Evolutionary conservation across 2,797 vertebrate genomes (phyloP).

Genomic region (Erethizon dorsatum): DNA sequence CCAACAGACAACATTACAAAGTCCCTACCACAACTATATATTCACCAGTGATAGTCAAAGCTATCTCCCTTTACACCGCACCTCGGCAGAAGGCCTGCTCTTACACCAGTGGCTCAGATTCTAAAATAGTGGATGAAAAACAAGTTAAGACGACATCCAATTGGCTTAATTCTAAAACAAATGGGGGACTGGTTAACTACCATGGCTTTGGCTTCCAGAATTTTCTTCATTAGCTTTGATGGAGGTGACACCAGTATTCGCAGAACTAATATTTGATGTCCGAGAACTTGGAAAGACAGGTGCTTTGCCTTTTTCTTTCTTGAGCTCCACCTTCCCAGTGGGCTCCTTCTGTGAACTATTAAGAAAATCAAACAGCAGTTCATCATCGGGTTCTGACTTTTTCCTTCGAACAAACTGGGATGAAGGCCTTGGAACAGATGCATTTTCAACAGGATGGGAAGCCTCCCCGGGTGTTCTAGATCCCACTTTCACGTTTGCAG

Average conservation of each 20-base stretch:
- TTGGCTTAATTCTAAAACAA: constrained; percentile 58
- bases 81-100: neutral
- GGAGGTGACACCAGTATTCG: constrained; percentile 91
- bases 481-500: constrained; percentile 90
- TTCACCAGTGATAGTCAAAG: neutral
- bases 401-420: constrained; percentile 95
- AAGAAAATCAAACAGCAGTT: constrained; percentile 98
- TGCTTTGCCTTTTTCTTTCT: constrained; percentile 90
- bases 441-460: constrained; percentile 85
- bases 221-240: constrained; percentile 92
- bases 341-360: constrained; percentile 96
- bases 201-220: constrained; percentile 92
- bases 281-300: constrained; percentile 91
- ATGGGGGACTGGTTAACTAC: constrained; percentile 87
- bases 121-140: constrained; percentile 2
- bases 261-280: constrained; percentile 92
- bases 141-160: neutral
- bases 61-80: neutral
- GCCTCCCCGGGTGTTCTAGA: constrained; percentile 80
- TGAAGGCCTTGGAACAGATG: constrained; percentile 88
- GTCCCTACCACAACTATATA: neutral
- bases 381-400: constrained; percentile 96
- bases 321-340: constrained; percentile 92
- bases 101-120: neutral
- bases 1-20: neutral